Percentiles rank a stretch among this genome's conserved stretches.
Evolutionary conservation across 2,888 invertebrate genomes (phyloP).

Genomic region (Neria commutata): DNA sequence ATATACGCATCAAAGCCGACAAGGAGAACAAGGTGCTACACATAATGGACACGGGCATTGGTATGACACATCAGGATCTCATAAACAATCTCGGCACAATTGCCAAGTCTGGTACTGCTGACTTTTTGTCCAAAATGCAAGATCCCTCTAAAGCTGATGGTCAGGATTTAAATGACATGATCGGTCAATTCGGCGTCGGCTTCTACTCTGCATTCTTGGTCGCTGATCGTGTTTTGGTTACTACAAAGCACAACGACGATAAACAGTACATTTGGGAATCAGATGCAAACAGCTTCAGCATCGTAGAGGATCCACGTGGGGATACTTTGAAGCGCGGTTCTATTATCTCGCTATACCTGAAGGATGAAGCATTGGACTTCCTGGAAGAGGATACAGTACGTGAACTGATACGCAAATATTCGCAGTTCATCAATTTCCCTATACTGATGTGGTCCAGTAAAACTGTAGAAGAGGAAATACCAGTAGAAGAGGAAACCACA

Average conservation of each 20-base stretch:
- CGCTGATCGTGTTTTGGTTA: slow-evolving; percentile 94
- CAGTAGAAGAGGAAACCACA: slow-evolving; percentile 66
- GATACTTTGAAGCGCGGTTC: slow-evolving; percentile 90
- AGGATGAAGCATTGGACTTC: slow-evolving; percentile 97
- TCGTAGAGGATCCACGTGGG: slow-evolving; percentile 93
- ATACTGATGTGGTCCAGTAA: slow-evolving; percentile 90
- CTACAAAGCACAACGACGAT: slow-evolving; percentile 93
- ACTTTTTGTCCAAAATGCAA: slow-evolving; percentile 92
- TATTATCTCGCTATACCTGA: slow-evolving; percentile 83
- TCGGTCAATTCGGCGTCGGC: slow-evolving; percentile 99
- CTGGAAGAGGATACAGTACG: slow-evolving; percentile 90
- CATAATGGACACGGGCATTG: slow-evolving; percentile 95
- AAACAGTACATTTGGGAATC: slow-evolving; percentile 98
- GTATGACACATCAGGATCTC: slow-evolving; percentile 94
- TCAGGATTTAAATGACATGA: slow-evolving; percentile 93
- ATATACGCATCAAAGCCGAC: slow-evolving; percentile 91
- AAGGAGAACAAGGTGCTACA: slow-evolving; percentile 90
- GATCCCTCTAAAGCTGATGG: slow-evolving; percentile 64
- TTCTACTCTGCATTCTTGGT: slow-evolving; percentile 99
- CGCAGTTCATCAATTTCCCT: slow-evolving; percentile 99
- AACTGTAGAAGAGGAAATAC: slow-evolving; percentile 78
- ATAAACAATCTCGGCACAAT: slow-evolving; percentile 97
- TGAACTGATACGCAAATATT: slow-evolving; percentile 94
- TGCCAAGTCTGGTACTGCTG: slow-evolving; percentile 96
- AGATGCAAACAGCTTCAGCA: slow-evolving; percentile 87